Percentiles rank a stretch among this genome's conserved stretches.
Evolutionary conservation across 2,113 vertebrate genomes (phyloP).

Genomic region (Cygnus buccinator): DNA sequence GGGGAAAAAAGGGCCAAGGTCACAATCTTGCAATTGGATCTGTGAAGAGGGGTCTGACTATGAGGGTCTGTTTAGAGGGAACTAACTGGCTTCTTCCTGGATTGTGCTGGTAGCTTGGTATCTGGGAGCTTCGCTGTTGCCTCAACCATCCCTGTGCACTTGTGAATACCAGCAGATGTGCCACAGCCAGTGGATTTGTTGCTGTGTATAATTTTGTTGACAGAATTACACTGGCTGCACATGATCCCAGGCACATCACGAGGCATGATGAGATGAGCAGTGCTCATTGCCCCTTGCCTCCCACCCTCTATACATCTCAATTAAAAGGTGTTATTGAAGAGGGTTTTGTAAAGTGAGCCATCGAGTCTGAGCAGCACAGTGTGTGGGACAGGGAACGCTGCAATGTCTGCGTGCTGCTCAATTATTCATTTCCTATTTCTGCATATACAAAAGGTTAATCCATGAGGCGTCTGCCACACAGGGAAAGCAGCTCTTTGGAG

Average conservation of each 20-base stretch:
- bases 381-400: neutral
- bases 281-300: neutral
- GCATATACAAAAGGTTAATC: constrained; percentile 65
- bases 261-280: neutral
- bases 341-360: constrained; percentile 14
- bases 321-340: neutral
- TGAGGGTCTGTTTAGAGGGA: neutral
- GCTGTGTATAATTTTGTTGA: neutral
- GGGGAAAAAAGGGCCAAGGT: neutral
- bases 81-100: neutral
- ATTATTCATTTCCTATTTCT: constrained; percentile 66
- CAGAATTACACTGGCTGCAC: neutral
- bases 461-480: constrained; percentile 47
- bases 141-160: accelerated
- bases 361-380: neutral
- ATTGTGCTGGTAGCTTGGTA: neutral
- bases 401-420: neutral
- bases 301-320: neutral
- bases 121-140: neutral
- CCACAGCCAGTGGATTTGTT: accelerated
- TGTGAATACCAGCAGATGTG: accelerated
- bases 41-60: neutral
- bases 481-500: constrained; percentile 65
- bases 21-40: neutral
- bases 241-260: neutral